Evolutionary conservation across 2,113 vertebrate genomes (phyloP), one percentile per base, ranked within the genome.

Genomic region (Archocentrus centrarchus): DNA sequence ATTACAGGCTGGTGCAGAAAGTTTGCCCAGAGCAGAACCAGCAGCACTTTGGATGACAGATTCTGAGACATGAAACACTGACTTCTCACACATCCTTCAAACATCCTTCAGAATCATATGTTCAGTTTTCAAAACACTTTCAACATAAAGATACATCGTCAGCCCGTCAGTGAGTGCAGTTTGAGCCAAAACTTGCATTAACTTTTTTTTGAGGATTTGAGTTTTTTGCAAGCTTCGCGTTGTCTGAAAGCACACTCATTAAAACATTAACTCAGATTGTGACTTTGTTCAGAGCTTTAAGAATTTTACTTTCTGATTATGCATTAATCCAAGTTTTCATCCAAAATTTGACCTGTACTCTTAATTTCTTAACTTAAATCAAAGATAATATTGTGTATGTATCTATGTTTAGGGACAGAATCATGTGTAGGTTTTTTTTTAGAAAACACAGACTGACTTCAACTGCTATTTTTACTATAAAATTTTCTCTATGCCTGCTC

Each of bases 1-100:
- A 96, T 79, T 96, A 96, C 88, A 95, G 95, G 87, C 95, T 96
- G 86, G 95, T 96, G 83, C 96, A 96, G 91, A 96, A 96, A 64
- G 92, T 96, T 64, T 96, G 96, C 68, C 96, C 95, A 1, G 94
- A 95, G 60, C 93, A 89, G 70, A 92, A 91, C 76, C 92, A 94
- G 81, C 92, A 93, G 84, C 88, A 93, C 60, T 92, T 94, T 32
- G 94, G 94, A 75, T 94, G 91, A 95, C 6, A 24, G 35, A 57
- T 47, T 87, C 59, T 37, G 17, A 75, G 7, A 75, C n/a, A 14
- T 76, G 24, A 50, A 62, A 78, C 58, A 44, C 5, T 39, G 15
- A 86, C 76, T 81, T 60, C 41, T 86, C 83, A 86, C 64, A 41
- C 63, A 62, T 86, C 32, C 57, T 79, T 82, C 24, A 82, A 39